These are phyloP conservation scores for Parthenolecanium corni DNA, from an alignment of 2,888 invertebrate genomes.

Conservation along the genomic window DNA sequence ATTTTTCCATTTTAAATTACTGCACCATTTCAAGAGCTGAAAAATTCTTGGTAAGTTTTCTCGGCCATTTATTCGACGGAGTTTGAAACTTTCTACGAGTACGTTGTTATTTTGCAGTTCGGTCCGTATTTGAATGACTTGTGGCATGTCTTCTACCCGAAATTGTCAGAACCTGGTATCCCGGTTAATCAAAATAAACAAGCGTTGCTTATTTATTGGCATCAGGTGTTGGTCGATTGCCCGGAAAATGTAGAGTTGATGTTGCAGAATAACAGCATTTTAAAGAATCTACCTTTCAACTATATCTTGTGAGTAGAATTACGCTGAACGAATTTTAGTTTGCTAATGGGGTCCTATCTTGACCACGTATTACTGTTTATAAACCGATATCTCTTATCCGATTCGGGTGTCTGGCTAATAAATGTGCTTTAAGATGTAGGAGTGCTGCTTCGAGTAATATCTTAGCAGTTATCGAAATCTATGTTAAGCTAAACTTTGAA, in stretches of 20 bases:
- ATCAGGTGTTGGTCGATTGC: conserved; percentile 83
- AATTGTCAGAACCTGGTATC: conserved; percentile 85
- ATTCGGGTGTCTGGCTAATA: not conserved
- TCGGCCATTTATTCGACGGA: not conserved
- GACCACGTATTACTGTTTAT: not conserved
- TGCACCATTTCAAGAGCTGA: conserved; percentile 82
- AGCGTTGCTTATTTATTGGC: conserved; percentile 83
- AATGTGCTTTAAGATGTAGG: not conserved
- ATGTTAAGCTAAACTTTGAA: no score
- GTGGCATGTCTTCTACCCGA: conserved; percentile 90
- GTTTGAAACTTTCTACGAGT: not conserved
- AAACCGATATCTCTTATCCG: not conserved
- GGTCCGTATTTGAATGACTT: conserved; percentile 58
- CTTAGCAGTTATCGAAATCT: no score
- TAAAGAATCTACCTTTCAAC: conserved; percentile 90
- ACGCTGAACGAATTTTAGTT: not conserved
- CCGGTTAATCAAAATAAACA: conserved; percentile 93
- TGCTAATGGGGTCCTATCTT: not conserved
- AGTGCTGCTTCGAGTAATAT: no score
- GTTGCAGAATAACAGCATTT: conserved; percentile 72
- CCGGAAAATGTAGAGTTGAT: conserved; percentile 84
- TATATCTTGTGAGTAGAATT: conserved; percentile 71
- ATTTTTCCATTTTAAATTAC: conserved; percentile 83
- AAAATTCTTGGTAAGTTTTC: conserved; percentile 67
- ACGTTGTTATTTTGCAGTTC: conserved; percentile 50